Evolutionary conservation across 2,113 vertebrate species (phyloP).

Genomic region (Smithornis capensis): DNA sequence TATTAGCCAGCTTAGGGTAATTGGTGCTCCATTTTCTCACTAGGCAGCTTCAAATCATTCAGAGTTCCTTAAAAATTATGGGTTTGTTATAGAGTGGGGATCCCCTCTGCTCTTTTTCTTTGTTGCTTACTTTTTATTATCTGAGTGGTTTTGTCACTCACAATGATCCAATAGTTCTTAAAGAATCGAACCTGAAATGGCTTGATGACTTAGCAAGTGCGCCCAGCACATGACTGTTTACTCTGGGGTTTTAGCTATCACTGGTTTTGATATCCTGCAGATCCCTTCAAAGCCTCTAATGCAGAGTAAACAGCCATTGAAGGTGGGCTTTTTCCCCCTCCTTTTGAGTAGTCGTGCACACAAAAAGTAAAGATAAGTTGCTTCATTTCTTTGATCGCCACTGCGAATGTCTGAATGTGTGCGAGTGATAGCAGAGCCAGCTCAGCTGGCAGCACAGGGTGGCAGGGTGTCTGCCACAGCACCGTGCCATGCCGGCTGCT

Average conservation of each 20-base stretch:
- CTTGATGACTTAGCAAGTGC: not conserved
- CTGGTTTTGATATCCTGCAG: not conserved
- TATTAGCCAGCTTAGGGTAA: conserved; percentile 33
- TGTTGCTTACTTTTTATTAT: not conserved
- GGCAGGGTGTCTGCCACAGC: not conserved
- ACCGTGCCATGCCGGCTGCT: rapidly evolving
- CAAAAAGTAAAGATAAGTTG: not conserved
- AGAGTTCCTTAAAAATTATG: not conserved
- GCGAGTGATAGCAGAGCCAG: not conserved
- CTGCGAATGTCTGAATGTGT: not conserved
- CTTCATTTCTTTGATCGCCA: not conserved
- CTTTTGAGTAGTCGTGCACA: not conserved
- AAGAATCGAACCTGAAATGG: not conserved
- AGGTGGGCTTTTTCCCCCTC: not conserved
- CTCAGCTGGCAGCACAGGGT: not conserved
- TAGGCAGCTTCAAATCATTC: not conserved
- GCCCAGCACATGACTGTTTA: not conserved
- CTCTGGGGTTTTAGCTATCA: not conserved
- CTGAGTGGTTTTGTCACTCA: not conserved
- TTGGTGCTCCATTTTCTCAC: not conserved
- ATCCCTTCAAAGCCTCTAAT: not conserved
- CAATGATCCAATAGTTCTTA: not conserved
- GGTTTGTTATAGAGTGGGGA: not conserved
- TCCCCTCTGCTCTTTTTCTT: not conserved
- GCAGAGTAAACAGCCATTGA: not conserved